Conservation (phyloP, 2,888 invertebrate species). For the Watsonalla cultraria region DNA sequence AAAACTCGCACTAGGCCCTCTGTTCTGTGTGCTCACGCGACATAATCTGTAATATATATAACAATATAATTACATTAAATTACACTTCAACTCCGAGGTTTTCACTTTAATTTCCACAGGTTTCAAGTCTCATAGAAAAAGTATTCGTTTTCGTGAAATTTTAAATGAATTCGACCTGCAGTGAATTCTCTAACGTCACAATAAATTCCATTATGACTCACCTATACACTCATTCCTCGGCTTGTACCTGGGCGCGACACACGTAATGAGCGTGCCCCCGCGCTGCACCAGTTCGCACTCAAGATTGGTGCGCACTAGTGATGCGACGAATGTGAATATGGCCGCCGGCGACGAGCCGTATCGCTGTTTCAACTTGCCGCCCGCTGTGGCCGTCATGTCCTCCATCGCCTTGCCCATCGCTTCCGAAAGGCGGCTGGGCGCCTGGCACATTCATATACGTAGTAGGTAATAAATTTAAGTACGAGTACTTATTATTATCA, state of each 20-base stretch:
- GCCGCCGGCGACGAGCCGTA: slow-evolving; percentile 72
- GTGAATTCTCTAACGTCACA: too few relatives aligned
- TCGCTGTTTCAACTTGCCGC: slow-evolving; percentile 87
- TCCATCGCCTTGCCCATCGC: slow-evolving; percentile 96
- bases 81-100: too few relatives aligned
- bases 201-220: slow-evolving; percentile 1
- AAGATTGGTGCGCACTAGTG: slow-evolving; percentile 93
- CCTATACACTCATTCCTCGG: slow-evolving; percentile 40
- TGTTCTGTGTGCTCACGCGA: too few relatives aligned
- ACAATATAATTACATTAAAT: too few relatives aligned
- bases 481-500: not conserved
- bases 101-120: too few relatives aligned
- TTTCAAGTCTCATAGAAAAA: too few relatives aligned
- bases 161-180: too few relatives aligned
- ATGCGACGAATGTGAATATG: slow-evolving; percentile 92
- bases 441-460: slow-evolving; percentile 51
- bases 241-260: slow-evolving; percentile 75
- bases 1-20: too few relatives aligned
- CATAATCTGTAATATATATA: too few relatives aligned
- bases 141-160: too few relatives aligned
- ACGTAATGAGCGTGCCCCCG: slow-evolving; percentile 83
- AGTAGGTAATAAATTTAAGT: not conserved
- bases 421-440: slow-evolving; percentile 86
- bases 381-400: slow-evolving; percentile 93
- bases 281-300: slow-evolving; percentile 95